Evolutionary conservation across 1,140 invertebrate genomes (phyloP), one percentile per base, ranked within the genome.

Genomic region (Campoletis sonorensis): DNA sequence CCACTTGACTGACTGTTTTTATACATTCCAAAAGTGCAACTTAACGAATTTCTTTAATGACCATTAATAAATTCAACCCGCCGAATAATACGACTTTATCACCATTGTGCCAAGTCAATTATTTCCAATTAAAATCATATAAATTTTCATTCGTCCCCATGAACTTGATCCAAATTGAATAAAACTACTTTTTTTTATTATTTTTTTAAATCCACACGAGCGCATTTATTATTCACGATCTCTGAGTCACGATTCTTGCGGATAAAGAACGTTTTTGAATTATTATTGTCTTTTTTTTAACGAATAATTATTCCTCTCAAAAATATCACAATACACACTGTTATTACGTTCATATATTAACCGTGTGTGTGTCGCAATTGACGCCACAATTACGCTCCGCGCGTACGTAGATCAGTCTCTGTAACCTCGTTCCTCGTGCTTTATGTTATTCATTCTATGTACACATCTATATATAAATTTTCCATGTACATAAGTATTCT

Each of bases 401-500:
- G 23, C 33, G 73, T 64, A 64, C 54, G 54, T 64, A 37, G 30
- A 64, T 77, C 51, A 18, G 54, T 2, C 73, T 2, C 73, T 64
- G 76, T 78, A 78, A 78, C 76, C 76, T 78, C 76, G 76, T 78
- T 78, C 67, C 67, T 54, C 61, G n/a, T 37, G 54, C 76, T 78
- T 26, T 33, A 33, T 33, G 67, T 1, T 33, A 70, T 67, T 7
- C 10, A 51, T 33, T 4, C 3, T 33, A 33, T 58, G 51, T 21
- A 54, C n/a, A 15, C 37, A 37, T 37, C 4, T 37, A 45, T 11
- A 45, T 13, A 45, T 13, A 4, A 45, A 45, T 45, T 5, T 8
- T 11, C 40, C 18, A 54, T 27, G 23, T 64, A 64, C 11, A 64
- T 5, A 64, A 27, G 3, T 2, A 26, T 27, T n/a, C n/a, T n/a